Conservation (phyloP, 2,888 invertebrate genomes). For the Nymphalis c-album region DNA sequence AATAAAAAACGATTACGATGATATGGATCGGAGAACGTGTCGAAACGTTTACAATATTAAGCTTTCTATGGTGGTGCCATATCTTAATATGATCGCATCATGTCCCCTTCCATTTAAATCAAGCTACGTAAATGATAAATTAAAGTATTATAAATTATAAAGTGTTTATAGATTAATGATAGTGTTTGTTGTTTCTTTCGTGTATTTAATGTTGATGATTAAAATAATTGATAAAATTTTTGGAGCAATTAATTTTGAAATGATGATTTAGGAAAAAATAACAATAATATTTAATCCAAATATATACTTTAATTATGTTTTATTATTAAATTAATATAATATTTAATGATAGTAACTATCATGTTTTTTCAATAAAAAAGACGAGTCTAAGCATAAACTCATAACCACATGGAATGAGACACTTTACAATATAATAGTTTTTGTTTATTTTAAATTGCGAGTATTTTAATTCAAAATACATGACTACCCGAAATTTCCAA, state of each 20-base stretch:
- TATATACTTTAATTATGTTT: neutral
- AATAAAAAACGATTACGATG: slow-evolving; percentile 63
- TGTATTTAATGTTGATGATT: neutral
- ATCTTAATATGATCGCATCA: slow-evolving; percentile 71
- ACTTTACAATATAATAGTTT: too few species aligned
- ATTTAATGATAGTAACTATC: too few species aligned
- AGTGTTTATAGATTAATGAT: slow-evolving; percentile 12
- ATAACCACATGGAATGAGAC: too few species aligned
- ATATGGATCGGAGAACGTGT: slow-evolving; percentile 70
- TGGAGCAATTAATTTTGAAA: too few species aligned
- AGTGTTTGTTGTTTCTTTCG: neutral
- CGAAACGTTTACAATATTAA: slow-evolving; percentile 65
- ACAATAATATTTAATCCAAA: too few species aligned
- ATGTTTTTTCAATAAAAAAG: too few species aligned
- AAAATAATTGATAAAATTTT: too few species aligned
- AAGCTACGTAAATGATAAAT: slow-evolving; percentile 33
- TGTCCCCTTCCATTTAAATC: slow-evolving; percentile 52
- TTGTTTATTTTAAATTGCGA: too few species aligned
- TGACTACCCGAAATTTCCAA: too few species aligned
- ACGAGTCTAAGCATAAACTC: too few species aligned
- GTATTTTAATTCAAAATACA: too few species aligned
- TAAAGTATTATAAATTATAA: slow-evolving; percentile 16
- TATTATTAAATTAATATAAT: neutral
- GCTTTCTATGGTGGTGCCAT: slow-evolving; percentile 62
- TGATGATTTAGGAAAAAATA: too few species aligned